Base-by-base conservation (phyloP, 2,113 vertebrate genomes). In the Diglossa brunneiventris region DNA sequence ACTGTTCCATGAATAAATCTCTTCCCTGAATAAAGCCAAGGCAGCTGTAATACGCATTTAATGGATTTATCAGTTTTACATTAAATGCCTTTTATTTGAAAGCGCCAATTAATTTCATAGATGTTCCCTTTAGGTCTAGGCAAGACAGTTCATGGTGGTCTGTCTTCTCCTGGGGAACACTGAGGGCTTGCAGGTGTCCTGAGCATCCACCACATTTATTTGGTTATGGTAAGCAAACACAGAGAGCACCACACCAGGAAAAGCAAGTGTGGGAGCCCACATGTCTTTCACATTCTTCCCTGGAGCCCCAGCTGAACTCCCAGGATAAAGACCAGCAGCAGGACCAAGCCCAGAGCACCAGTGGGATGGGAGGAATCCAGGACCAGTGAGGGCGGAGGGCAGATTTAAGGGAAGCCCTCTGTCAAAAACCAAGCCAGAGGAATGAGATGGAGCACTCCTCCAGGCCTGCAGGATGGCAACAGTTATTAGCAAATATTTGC, bases 21-120 rank as follows among this genome's bases (percentile, higher is more conserved):
- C 76, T 39, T 46, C 85, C 72, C 79, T 64, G 90, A 88, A 90
- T 93, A 89, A 96, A 96, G 76, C 76, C 84, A 72, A 9, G 9
- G 88, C 79, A 41, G 92, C 64, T 0, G 5, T 96, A 96, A 90
- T 92, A 93, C 0, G 0, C 89, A 18, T 92, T 94, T 96, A 97
- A 96, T 97, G 64, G 91, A 93, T 96, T 94, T 97, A 96, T 97
- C 95, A 91, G 94, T 92, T 96, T 96, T 94, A 96, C 83, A 91
- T 96, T 95, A 95, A 96, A 95, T 87, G 81, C 74, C 74, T 94
- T 96, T 95, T 88, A 92, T 95, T 94, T 82, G 89, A 96, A 96
- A 95, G 94, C 37, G 15, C 81, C 94, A 96, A 92, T 96, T 97
- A 92, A 96, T 96, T 97, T 83, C 88, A 50, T 52, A 88, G 88